These are phyloP conservation scores for Pseudopipra pipra DNA, from an alignment of 2,113 vertebrate species.

Conservation along the genomic window DNA sequence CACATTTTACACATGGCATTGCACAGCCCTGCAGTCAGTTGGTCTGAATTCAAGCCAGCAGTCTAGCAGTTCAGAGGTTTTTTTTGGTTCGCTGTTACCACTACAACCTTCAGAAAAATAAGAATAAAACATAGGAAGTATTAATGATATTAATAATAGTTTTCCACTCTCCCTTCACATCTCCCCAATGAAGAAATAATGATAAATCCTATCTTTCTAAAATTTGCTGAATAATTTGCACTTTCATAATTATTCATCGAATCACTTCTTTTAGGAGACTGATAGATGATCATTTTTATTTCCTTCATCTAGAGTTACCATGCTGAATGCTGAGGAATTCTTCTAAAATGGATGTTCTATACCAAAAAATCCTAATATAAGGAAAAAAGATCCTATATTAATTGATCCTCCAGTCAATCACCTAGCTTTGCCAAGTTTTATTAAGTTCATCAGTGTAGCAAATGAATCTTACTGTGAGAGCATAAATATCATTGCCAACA, in stretches of 20 bases:
- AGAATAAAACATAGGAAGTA: background rate
- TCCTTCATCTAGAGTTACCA: background rate
- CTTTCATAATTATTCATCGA: background rate
- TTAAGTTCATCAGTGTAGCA: background rate
- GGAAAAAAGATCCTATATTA: background rate
- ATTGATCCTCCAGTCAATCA: background rate
- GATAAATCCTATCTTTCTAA: background rate
- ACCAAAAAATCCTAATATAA: background rate
- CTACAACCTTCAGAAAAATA: background rate
- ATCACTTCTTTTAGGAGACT: background rate
- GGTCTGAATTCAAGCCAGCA: background rate
- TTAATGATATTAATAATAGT: slow-evolving; percentile 18
- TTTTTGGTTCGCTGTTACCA: background rate
- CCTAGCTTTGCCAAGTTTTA: background rate
- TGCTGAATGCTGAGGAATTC: background rate
- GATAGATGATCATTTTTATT: background rate
- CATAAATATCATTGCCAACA: background rate
- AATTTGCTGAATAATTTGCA: slow-evolving; percentile 12
- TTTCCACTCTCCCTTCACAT: background rate
- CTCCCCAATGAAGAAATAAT: background rate
- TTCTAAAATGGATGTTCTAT: background rate
- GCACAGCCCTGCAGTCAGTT: background rate
- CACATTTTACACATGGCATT: background rate
- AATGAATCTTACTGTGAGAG: background rate
- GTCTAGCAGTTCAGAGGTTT: background rate